Conservation (phyloP, 1,140 invertebrate genomes). For the Hylaeus volcanicus region DNA sequence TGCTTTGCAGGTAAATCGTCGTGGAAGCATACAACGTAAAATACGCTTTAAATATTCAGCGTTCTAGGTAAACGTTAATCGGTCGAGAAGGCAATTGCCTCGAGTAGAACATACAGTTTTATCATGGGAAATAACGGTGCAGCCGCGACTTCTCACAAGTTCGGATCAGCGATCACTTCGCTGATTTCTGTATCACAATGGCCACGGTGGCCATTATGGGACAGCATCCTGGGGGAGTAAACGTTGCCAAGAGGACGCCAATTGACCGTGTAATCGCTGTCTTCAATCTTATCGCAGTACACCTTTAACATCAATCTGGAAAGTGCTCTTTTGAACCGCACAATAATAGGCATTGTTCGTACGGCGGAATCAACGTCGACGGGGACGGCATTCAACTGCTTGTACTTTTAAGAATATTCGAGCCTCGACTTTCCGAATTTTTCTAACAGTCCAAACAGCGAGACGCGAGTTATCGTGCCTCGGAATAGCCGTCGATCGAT, state of each 20-base stretch:
- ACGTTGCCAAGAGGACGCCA: not conserved
- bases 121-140: too few relatives aligned
- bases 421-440: slow-evolving; percentile 24
- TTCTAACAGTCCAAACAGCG: not conserved
- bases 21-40: not conserved
- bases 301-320: slow-evolving; percentile 60
- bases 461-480: not conserved
- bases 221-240: not conserved
- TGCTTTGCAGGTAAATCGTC: not conserved
- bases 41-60: not conserved
- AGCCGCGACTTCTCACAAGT: too few relatives aligned
- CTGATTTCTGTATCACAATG: not conserved
- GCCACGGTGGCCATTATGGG: too few relatives aligned
- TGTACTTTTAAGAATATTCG: slow-evolving; percentile 10
- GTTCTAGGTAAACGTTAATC: not conserved
- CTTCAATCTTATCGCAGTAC: slow-evolving; percentile 23
- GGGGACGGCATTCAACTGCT: slow-evolving; percentile 6
- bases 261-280: slow-evolving; percentile 35
- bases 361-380: slow-evolving; percentile 15
- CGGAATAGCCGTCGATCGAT: slow-evolving; percentile 31
- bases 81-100: too few relatives aligned
- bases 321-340: slow-evolving; percentile 59
- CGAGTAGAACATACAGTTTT: too few relatives aligned
- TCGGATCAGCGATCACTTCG: too few relatives aligned
- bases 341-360: slow-evolving; percentile 49